Evolutionary conservation across 1,140 invertebrate genomes (phyloP), one percentile per base, ranked within the genome.

Genomic region (Hylaeus volcanicus): DNA sequence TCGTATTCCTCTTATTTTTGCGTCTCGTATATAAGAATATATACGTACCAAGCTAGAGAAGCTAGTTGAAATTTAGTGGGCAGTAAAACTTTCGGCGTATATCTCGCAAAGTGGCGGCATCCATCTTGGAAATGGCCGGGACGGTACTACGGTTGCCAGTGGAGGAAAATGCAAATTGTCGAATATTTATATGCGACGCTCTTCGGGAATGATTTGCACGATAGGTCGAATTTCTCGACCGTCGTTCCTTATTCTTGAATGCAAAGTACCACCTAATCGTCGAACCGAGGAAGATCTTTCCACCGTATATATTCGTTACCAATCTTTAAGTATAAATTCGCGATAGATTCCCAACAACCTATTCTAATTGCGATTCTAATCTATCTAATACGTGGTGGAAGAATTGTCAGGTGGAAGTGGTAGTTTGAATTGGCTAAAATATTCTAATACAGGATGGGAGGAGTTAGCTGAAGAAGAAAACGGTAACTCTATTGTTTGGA

Each of bases 61-160:
- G 83, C 88, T 89, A 91, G 88, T 88, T 90, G 84, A 89, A 91
- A 90, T 91, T 91, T 90, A 90, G 83, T 88, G 86, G 87, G 88
- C 86, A 90, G 84, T 91, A 90, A 91, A 91, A 90, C 89, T 90
- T 90, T 90, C 89, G 84, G 79, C 86, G 81, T 91, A 90, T 90
- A 90, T 90, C 85, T 89, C 85, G 82, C 80, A 86, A 90, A 91
- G 90, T 90, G 88, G 89, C 86, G 84, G 89, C 82, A 91, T 91
- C 89, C 88, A 90, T 91, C 89, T 91, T 91, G 90, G 84, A 84
- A 91, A 91, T 89, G 86, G 89, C 86, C 79, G 56, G 86, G 74
- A 86, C 83, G 86, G 86, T 73, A 76, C 68, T 83, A 80, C 64
- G 79, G 37, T 61, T 56, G 66, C 69, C 69, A 60, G 79, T 60